Percentiles rank a stretch among this genome's conserved stretches.
Conservation (phyloP, 64 coral and sea anemone species). For the Pocillopora verrucosa region DNA sequence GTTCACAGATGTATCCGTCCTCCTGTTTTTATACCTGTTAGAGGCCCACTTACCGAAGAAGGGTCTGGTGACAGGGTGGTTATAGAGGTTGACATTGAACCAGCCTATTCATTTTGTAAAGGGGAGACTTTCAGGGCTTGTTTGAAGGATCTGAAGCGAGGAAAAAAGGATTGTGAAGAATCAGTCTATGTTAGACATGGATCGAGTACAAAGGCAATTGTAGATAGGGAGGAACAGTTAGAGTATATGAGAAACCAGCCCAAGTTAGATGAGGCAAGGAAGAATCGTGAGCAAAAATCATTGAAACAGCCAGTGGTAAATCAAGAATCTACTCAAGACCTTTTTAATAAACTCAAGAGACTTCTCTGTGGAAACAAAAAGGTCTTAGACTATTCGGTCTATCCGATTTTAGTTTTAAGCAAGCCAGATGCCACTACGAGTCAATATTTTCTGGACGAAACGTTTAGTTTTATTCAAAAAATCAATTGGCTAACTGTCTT, state of each 20-base stretch:
- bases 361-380: slow-evolving; percentile 39
- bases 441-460: background rate
- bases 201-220: slow-evolving; percentile 17
- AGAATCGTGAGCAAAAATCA: background rate
- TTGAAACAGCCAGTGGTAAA: background rate
- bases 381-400: slow-evolving; percentile 44
- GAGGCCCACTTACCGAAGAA: background rate
- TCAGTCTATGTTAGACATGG: slow-evolving; percentile 33
- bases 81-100: slow-evolving; percentile 67
- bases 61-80: background rate
- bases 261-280: slow-evolving; percentile 26
- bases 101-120: slow-evolving; percentile 6
- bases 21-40: slow-evolving; percentile 38
- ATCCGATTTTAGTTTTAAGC: slow-evolving; percentile 47
- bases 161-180: background rate
- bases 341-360: slow-evolving; percentile 21
- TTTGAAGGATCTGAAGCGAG: background rate
- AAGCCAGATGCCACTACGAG: slow-evolving; percentile 45
- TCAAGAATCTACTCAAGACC: background rate
- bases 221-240: background rate
- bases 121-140: slow-evolving; percentile 22
- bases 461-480: slow-evolving; percentile 46
- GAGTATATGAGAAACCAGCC: background rate
- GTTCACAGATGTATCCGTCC: slow-evolving; percentile 59
- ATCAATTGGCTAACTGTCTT: slow-evolving; percentile 43